These are phyloP conservation scores for Cyprinus carpio DNA, from an alignment of 2,113 vertebrate genomes.

Conservation along the genomic window DNA sequence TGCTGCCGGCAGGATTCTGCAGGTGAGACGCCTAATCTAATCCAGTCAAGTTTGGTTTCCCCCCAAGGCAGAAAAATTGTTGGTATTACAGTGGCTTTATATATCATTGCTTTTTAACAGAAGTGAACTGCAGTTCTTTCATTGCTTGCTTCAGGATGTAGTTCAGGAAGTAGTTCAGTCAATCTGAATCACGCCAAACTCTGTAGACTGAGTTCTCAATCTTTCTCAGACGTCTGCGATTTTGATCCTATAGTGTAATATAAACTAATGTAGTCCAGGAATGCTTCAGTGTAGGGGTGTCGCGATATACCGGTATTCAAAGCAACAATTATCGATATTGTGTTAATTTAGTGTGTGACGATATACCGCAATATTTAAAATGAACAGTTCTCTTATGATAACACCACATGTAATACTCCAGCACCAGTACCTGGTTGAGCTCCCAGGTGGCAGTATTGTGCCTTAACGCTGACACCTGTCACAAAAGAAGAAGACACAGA, in stretches of 20 bases:
- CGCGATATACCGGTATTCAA: too few species aligned
- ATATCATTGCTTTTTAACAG: not conserved
- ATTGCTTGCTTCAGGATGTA: not conserved
- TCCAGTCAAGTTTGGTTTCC: not conserved
- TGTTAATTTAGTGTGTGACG: too few species aligned
- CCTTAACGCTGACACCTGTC: too few species aligned
- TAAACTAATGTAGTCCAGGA: too few species aligned
- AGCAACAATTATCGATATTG: too few species aligned
- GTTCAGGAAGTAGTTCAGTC: not conserved
- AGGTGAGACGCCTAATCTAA: slow-evolving; percentile 14
- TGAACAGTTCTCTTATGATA: too few species aligned
- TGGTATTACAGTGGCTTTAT: slow-evolving; percentile 21
- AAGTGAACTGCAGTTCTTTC: not conserved
- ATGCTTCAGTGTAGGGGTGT: too few species aligned
- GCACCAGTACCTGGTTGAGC: too few species aligned
- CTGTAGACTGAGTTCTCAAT: not conserved
- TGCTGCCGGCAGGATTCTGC: not conserved
- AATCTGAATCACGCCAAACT: not conserved
- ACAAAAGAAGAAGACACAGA: too few species aligned
- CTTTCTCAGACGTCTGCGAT: not conserved
- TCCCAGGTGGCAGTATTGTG: too few species aligned
- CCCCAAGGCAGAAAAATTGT: not conserved
- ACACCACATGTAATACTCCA: too few species aligned
- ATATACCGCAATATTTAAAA: too few species aligned
- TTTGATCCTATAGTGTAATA: not conserved